Evolutionary conservation across 2,888 invertebrate species (phyloP).

Genomic region (Eupithecia insigniata): DNA sequence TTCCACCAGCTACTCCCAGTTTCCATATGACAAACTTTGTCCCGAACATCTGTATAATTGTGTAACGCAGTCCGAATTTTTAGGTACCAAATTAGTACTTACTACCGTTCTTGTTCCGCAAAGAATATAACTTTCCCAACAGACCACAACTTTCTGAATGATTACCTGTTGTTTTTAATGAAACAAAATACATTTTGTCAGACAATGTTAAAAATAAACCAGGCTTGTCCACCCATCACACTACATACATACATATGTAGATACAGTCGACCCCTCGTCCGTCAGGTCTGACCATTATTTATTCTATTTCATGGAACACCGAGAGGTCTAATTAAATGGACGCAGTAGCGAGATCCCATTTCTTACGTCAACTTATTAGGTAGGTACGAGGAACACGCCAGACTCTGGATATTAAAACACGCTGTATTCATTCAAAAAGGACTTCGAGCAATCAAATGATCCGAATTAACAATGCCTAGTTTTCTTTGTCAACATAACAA

Average conservation of each 20-base stretch:
- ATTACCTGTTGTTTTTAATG: not conserved
- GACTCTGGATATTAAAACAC: not conserved
- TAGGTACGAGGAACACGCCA: not conserved
- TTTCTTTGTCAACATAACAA: no score
- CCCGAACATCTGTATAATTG: no score
- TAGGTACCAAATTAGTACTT: no score
- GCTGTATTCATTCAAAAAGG: not conserved
- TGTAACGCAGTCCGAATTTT: no score
- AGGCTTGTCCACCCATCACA: not conserved
- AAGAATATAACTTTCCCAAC: not conserved
- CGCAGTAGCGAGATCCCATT: not conserved
- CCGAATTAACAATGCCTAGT: not conserved
- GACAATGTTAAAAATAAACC: not conserved
- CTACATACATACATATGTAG: not conserved
- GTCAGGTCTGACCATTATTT: not conserved
- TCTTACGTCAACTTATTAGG: not conserved
- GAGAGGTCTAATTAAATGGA: not conserved
- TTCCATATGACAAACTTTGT: no score
- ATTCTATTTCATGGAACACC: constrained; percentile 1
- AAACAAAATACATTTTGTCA: not conserved
- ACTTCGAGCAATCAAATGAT: not conserved
- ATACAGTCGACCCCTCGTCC: not conserved
- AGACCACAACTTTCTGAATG: not conserved
- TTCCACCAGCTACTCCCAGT: no score
- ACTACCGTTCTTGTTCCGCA: not conserved